These are phyloP conservation scores for Tragelaphus strepsiceros DNA, from an alignment of 2,113 vertebrate genomes.

Conservation along the genomic window DNA sequence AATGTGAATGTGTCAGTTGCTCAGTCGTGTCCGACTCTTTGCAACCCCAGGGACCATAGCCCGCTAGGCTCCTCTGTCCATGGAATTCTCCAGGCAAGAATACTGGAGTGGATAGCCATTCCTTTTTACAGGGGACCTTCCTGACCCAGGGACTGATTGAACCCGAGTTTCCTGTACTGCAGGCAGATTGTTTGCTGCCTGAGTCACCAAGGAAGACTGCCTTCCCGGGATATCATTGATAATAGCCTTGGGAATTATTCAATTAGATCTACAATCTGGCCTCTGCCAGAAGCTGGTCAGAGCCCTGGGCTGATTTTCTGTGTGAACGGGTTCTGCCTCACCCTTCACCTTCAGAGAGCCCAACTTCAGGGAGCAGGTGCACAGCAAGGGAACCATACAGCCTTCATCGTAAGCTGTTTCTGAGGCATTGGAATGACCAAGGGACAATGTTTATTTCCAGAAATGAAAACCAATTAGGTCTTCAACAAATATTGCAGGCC, in stretches of 20 bases:
- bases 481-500: not conserved
- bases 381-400: not conserved
- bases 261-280: constrained; percentile 7
- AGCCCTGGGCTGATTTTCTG: not conserved
- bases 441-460: not conserved
- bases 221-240: not conserved
- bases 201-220: not conserved
- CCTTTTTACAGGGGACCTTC: not conserved
- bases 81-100: not conserved
- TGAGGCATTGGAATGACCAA: not conserved
- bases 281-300: not conserved
- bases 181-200: not conserved
- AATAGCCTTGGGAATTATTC: not conserved
- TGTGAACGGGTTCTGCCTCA: not conserved
- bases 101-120: not conserved
- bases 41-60: not conserved
- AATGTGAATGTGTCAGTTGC: not conserved
- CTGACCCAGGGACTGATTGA: not conserved
- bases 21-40: not conserved
- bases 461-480: not conserved
- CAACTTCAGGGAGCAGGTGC: not conserved
- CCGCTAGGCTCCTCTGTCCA: not conserved
- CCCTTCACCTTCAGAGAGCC: not conserved
- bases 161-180: not conserved
- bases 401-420: not conserved